Evolutionary conservation across 2,888 invertebrate genomes (phyloP), one percentile per base, ranked within the genome.

Genomic region (Caenorhabditis parvicauda): DNA sequence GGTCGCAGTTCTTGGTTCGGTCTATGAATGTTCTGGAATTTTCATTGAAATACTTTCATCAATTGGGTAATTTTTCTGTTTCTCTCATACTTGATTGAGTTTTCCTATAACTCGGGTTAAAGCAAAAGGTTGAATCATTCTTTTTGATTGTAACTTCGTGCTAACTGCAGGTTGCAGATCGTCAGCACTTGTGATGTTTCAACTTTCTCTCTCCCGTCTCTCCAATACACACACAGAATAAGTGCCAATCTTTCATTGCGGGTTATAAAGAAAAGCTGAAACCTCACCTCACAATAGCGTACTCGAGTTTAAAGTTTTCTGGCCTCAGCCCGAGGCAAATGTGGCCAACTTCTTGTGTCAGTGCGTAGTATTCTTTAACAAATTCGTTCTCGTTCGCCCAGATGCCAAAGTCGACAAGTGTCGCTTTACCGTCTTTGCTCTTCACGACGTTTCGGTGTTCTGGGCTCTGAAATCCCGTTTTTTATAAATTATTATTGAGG

Each of bases 241-340:
- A n/a, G n/a, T n/a, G n/a, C n/a, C n/a, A n/a, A n/a, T n/a, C n/a
- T n/a, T n/a, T n/a, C n/a, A n/a, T n/a, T n/a, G n/a, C n/a, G n/a
- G n/a, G n/a, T n/a, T n/a, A n/a, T 14, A 24, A 27, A 43, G 6
- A 50, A n/a, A n/a, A n/a, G n/a, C n/a, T n/a, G n/a, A n/a, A n/a
- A n/a, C n/a, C 65, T 25, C 25, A 70, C 72, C 63, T 49, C 7
- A 74, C 64, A 21, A 74, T 56, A 41, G 61, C 52, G 21, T 62
- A 25, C 22, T 70, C 67, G 21, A 63, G 35, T 28, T 58, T 52
- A 7, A 44, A 37, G n/a, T 59, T 48, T 57, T 70, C 70, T 2
- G 76, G 76, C 14, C 61, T 51, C 29, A 76, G 54, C 27, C 76
- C 76, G n/a, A 76, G 63, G 54, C 73, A 71, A 51, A 76, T 68